Percentiles rank a stretch among this genome's conserved stretches.
Conservation (phyloP, 1,140 invertebrate genomes). For the Chelonus insularis region DNA sequence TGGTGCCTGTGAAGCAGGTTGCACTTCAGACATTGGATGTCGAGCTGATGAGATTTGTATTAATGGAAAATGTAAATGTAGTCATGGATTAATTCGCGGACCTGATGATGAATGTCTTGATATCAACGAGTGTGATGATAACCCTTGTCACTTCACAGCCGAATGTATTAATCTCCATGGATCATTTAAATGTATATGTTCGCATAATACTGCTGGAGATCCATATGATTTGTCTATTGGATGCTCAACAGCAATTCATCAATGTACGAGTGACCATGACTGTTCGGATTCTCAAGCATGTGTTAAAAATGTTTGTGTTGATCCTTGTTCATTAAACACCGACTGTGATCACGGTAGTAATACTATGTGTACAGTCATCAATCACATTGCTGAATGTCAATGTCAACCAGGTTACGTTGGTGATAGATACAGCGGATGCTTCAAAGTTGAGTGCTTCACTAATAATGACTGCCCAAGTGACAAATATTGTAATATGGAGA, state of each 20-base stretch:
- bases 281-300: slow-evolving; percentile 76
- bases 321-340: slow-evolving; percentile 66
- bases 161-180: slow-evolving; percentile 79
- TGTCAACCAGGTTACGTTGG: slow-evolving; percentile 81
- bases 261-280: slow-evolving; percentile 70
- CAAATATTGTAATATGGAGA: slow-evolving; percentile 73
- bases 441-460: slow-evolving; percentile 80
- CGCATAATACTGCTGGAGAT: slow-evolving; percentile 77
- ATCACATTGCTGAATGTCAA: slow-evolving; percentile 70
- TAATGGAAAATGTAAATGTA: slow-evolving; percentile 77
- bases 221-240: slow-evolving; percentile 67
- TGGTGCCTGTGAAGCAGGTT: slow-evolving; percentile 80
- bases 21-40: slow-evolving; percentile 80
- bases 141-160: slow-evolving; percentile 79
- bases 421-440: slow-evolving; percentile 75
- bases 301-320: slow-evolving; percentile 71
- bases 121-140: slow-evolving; percentile 76
- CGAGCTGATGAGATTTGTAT: slow-evolving; percentile 77
- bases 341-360: slow-evolving; percentile 71
- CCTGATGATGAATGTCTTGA: slow-evolving; percentile 72
- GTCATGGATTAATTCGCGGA: slow-evolving; percentile 69
- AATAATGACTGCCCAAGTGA: slow-evolving; percentile 75
- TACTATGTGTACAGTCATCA: slow-evolving; percentile 71
- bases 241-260: slow-evolving; percentile 68
- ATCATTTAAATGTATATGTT: slow-evolving; percentile 79